A percentile compares a stretch with the other conserved stretches of the same genome.
phyloP scores from a whole-genome alignment of 2,113 vertebrate species.

The Burhinus oedicnemus region DNA sequence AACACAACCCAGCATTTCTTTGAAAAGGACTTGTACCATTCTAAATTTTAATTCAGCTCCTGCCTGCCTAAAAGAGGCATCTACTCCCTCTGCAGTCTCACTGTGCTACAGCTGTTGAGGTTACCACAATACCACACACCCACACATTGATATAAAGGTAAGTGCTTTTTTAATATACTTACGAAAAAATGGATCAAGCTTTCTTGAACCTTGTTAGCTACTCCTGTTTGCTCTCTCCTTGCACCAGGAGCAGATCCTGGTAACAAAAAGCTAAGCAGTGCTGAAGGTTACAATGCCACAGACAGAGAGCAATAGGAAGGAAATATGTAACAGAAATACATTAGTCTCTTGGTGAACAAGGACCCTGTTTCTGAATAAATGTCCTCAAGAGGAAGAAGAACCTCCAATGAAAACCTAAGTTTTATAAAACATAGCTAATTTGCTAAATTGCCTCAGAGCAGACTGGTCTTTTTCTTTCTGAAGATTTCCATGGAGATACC shows the following conservation, averaged over 20 bases:
- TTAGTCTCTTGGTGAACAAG: not conserved
- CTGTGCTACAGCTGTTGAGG: not conserved
- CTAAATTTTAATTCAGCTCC: not conserved
- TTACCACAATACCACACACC: not conserved
- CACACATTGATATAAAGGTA: not conserved
- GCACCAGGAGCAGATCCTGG: not conserved
- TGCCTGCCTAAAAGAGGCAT: not conserved
- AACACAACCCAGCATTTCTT: not conserved
- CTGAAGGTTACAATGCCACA: not conserved
- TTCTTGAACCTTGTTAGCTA: not conserved
- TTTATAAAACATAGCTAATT: slow-evolving; percentile 22
- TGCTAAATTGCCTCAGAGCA: slow-evolving; percentile 32
- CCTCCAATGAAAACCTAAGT: not conserved
- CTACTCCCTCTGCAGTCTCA: not conserved
- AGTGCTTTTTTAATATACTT: not conserved
- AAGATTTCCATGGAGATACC: slow-evolving; percentile 40
- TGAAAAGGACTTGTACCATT: not conserved
- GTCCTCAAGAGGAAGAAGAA: not conserved
- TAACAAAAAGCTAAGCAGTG: not conserved
- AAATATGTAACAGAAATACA: not conserved
- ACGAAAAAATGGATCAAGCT: not conserved
- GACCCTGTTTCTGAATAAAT: not conserved
- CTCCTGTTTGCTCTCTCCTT: not conserved
- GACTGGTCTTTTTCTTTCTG: not conserved
- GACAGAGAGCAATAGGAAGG: not conserved